These are phyloP conservation scores for Manis javanica DNA, from an alignment of 2,797 vertebrate genomes.

Conservation along the genomic window DNA sequence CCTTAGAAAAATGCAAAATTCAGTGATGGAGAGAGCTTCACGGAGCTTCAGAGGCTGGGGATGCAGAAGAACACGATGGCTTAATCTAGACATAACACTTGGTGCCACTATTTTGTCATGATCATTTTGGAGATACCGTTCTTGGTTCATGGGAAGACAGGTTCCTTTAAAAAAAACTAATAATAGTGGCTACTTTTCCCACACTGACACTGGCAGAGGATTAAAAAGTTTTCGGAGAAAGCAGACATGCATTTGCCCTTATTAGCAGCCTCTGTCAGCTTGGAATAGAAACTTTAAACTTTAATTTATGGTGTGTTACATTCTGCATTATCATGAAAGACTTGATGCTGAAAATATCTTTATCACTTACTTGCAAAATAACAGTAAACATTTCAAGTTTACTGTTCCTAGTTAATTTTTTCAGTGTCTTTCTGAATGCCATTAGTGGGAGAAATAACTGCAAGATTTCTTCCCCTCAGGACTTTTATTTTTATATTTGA, in stretches of 20 bases:
- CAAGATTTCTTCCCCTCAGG: background rate
- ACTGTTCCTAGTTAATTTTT: slow-evolving; percentile 55
- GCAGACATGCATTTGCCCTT: background rate
- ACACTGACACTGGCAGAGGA: background rate
- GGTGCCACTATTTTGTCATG: background rate
- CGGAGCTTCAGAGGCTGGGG: background rate
- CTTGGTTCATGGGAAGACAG: background rate
- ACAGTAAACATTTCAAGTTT: slow-evolving; percentile 58
- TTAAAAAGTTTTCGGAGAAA: slow-evolving; percentile 28
- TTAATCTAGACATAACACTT: background rate
- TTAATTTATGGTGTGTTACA: slow-evolving; percentile 40
- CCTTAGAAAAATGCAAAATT: background rate
- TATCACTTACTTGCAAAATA: slow-evolving; percentile 66
- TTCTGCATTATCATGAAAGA: slow-evolving; percentile 51
- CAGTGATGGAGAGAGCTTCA: background rate
- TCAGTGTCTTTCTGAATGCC: slow-evolving; percentile 18
- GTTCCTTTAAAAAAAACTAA: background rate
- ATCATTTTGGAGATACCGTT: background rate
- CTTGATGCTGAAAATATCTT: slow-evolving; percentile 11
- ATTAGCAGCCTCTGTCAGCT: slow-evolving; percentile 47
- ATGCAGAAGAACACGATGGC: background rate
- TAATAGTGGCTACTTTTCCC: background rate
- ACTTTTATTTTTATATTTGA: slow-evolving; percentile 31
- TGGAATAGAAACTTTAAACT: slow-evolving; percentile 63
- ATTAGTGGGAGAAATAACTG: background rate